phyloP scores from a whole-genome alignment of 1,140 invertebrate species.

The Aphis gossypii region DNA sequence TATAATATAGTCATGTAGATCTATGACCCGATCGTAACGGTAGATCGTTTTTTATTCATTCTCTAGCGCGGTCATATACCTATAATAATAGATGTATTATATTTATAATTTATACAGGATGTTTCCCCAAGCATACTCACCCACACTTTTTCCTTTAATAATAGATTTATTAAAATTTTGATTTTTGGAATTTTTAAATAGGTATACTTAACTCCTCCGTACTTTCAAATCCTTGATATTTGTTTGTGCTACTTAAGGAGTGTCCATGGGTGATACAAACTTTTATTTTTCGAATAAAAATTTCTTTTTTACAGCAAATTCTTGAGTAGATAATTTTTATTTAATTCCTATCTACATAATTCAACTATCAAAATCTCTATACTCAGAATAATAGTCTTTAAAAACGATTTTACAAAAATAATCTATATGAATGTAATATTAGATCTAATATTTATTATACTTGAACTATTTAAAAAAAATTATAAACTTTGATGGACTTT shows the following conservation, averaged over 20 bases:
- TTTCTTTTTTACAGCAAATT: neutral
- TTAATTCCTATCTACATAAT: too few relatives aligned
- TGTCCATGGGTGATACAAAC: neutral
- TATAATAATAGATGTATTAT: neutral
- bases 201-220: neutral
- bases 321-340: neutral
- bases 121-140: neutral
- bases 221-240: neutral
- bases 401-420: too few relatives aligned
- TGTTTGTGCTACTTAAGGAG: neutral
- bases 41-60: constrained; percentile 7
- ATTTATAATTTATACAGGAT: neutral
- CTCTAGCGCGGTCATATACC: neutral
- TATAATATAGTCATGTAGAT: neutral
- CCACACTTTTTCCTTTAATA: neutral
- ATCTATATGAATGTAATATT: too few relatives aligned
- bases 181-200: neutral
- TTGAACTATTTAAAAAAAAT: too few relatives aligned
- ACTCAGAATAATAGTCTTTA: too few relatives aligned
- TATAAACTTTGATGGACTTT: too few relatives aligned
- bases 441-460: too few relatives aligned
- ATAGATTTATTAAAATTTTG: neutral
- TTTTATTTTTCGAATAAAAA: neutral
- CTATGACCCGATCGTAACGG: neutral
- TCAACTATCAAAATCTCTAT: too few relatives aligned